Conservation (phyloP, 2,888 invertebrate genomes). For the Callyntrura guangdongensis region DNA sequence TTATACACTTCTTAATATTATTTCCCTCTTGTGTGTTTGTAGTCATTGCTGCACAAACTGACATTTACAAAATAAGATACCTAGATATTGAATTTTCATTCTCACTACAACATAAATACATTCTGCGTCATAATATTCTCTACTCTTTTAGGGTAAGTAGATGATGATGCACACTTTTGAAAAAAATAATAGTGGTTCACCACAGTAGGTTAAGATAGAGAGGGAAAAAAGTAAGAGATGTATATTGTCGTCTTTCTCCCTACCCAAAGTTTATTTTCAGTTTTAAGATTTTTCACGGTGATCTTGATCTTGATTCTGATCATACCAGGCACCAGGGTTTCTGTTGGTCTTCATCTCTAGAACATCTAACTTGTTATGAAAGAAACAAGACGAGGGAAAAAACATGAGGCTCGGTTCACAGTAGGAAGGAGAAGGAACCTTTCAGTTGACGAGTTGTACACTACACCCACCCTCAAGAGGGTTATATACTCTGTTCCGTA, state of each 20-base stretch:
- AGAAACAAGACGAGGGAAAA: slow-evolving; percentile 52
- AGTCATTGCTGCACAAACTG: slow-evolving; percentile 4
- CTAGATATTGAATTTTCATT: slow-evolving; percentile 28
- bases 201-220: slow-evolving; percentile 54
- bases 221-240: slow-evolving; percentile 47
- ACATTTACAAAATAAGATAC: neutral
- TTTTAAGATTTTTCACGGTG: slow-evolving; percentile 55
- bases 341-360: neutral
- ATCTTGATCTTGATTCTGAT: slow-evolving; percentile 60
- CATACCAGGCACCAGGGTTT: slow-evolving; percentile 45
- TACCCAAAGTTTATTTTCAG: slow-evolving; percentile 73
- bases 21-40: neutral
- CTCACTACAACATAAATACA: slow-evolving; percentile 39
- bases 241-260: slow-evolving; percentile 64
- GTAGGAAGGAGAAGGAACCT: slow-evolving; percentile 56
- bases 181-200: slow-evolving; percentile 69
- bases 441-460: slow-evolving; percentile 53
- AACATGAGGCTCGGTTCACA: slow-evolving; percentile 55
- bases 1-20: neutral
- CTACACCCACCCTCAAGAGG: slow-evolving; percentile 53
- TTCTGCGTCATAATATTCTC: neutral
- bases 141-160: slow-evolving; percentile 33
- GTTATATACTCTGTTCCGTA: slow-evolving; percentile 22
- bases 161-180: slow-evolving; percentile 28
- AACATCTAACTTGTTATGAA: slow-evolving; percentile 1